Conservation (phyloP, 2,888 invertebrate genomes). For the Steinernema carpocapsae region DNA sequence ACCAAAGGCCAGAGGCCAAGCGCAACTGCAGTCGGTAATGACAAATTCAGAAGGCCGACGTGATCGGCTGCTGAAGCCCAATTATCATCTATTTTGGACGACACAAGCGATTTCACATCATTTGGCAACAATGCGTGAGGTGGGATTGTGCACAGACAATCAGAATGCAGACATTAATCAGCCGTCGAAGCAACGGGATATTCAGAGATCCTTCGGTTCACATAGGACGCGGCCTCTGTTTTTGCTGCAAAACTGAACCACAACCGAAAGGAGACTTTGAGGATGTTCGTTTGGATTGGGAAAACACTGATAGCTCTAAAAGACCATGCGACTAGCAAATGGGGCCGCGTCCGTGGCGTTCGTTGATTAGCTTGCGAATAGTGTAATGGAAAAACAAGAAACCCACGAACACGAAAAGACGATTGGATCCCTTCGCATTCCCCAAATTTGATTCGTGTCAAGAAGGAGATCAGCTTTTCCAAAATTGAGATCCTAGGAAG, state of each 20-base stretch:
- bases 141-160: conserved; percentile 10
- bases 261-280: no score
- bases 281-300: not conserved
- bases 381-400: not conserved
- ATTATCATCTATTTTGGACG: no score
- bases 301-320: not conserved
- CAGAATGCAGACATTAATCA: not conserved
- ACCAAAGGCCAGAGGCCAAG: not conserved
- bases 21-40: not conserved
- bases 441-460: no score
- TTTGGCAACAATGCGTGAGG: not conserved
- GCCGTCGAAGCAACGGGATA: no score
- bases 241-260: no score
- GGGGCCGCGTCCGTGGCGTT: not conserved
- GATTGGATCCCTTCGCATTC: not conserved
- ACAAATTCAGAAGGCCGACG: not conserved
- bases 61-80: not conserved
- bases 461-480: no score
- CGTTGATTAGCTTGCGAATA: not conserved
- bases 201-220: no score
- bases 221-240: no score
- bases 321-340: not conserved
- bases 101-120: not conserved
- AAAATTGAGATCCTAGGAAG: no score
- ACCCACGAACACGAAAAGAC: not conserved